Percentiles rank a stretch among this genome's conserved stretches.
Evolutionary conservation across 2,797 vertebrate genomes (phyloP).

Genomic region (Phoebastria nigripes): DNA sequence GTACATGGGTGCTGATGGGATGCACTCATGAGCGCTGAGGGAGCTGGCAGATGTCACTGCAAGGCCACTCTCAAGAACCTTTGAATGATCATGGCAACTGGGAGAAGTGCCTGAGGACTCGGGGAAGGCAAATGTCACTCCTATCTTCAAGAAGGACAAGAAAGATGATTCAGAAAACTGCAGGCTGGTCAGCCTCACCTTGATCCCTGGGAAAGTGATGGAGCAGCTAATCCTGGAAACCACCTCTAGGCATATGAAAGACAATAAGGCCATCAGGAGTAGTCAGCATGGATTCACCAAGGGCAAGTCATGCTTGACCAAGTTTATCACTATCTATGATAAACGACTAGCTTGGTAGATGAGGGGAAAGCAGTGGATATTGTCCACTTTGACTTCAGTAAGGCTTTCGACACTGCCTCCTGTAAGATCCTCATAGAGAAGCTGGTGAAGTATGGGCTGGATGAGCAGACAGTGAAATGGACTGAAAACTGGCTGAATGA

Average conservation of each 20-base stretch:
- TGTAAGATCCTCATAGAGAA: background rate
- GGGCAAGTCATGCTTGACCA: background rate
- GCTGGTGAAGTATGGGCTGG: background rate
- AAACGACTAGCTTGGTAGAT: background rate
- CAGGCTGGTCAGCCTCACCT: background rate
- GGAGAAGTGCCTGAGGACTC: background rate
- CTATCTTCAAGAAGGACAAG: background rate
- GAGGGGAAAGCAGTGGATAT: background rate
- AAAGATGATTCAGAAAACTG: background rate
- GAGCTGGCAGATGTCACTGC: background rate
- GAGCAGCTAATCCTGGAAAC: background rate
- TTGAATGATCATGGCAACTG: background rate
- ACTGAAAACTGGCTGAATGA: background rate
- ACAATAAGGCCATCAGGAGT: background rate
- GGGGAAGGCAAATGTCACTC: background rate
- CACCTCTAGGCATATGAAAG: background rate
- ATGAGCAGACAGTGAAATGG: background rate
- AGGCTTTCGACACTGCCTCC: background rate
- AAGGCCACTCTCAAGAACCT: background rate
- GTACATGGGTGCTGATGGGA: background rate
- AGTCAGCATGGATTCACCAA: background rate
- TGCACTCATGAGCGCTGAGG: background rate
- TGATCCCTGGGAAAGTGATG: background rate
- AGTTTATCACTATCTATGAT: background rate
- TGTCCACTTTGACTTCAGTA: background rate